phyloP scores from a whole-genome alignment of 2,113 vertebrate species.

The Scomber scombrus region DNA sequence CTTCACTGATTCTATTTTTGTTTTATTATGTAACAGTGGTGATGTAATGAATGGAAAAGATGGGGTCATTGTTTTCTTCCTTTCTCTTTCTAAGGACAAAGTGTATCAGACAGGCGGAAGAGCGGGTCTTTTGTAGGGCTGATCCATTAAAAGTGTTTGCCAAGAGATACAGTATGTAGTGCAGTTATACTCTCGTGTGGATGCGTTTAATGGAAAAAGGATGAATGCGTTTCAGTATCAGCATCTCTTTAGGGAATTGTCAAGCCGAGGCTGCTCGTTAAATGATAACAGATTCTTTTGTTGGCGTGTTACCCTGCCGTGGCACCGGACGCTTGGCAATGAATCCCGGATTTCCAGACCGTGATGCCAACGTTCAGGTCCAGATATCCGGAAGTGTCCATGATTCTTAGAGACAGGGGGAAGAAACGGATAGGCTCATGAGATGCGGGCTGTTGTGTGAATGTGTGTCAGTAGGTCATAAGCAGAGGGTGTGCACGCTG shows the following conservation, averaged over 20 bases:
- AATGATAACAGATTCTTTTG: conserved; percentile 47
- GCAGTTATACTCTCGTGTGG: conserved; percentile 18
- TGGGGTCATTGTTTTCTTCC: conserved; percentile 11
- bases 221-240: conserved; percentile 30
- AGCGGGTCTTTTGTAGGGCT: neutral
- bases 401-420: conserved; percentile 9
- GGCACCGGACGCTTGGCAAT: conserved; percentile 5
- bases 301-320: conserved; percentile 20
- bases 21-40: conserved; percentile 9
- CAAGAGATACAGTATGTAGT: neutral
- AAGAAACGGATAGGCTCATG: conserved; percentile 4
- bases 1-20: conserved; percentile 17
- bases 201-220: conserved; percentile 19
- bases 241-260: conserved; percentile 30
- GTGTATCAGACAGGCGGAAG: neutral
- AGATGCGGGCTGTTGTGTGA: neutral
- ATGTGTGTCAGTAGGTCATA: neutral
- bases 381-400: conserved; percentile 33
- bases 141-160: neutral
- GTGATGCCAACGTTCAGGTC: conserved; percentile 31
- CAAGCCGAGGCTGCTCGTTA: conserved; percentile 37
- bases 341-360: conserved; percentile 25
- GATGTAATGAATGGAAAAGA: conserved; percentile 25
- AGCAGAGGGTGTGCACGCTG: neutral
- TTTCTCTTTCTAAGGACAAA: neutral